These are phyloP conservation scores for Colostygia pectinataria DNA, from an alignment of 2,888 invertebrate genomes.

Conservation along the genomic window DNA sequence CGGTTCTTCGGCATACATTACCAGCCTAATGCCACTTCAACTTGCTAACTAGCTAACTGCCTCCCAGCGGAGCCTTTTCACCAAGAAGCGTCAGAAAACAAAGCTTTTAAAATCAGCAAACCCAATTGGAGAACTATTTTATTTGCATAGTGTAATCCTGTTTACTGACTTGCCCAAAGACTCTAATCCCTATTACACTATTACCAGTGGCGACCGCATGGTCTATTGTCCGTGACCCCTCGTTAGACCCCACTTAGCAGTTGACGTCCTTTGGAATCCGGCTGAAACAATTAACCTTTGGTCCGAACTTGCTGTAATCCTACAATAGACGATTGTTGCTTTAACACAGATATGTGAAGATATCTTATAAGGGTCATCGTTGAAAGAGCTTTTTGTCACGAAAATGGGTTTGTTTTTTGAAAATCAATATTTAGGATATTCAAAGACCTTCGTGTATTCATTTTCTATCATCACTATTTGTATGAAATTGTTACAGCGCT, in stretches of 20 bases:
- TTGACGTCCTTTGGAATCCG: conserved; percentile 32
- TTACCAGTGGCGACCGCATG: conserved; percentile 20
- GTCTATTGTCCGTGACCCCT: conserved; percentile 29
- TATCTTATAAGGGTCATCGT: not conserved
- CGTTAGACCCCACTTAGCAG: conserved; percentile 34
- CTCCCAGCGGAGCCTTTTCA: too few relatives aligned
- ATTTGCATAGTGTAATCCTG: conserved; percentile 1
- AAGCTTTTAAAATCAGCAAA: not conserved
- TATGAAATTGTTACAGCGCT: too few relatives aligned
- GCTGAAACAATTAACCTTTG: conserved; percentile 31
- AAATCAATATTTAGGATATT: too few relatives aligned
- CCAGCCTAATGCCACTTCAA: too few relatives aligned
- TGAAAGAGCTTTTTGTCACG: too few relatives aligned
- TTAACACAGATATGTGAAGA: not conserved
- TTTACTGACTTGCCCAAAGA: conserved; percentile 8
- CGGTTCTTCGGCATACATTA: too few relatives aligned
- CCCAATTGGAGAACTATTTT: not conserved
- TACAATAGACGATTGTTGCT: conserved; percentile 1
- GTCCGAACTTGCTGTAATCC: conserved; percentile 22
- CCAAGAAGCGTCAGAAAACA: too few relatives aligned
- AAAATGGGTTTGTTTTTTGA: too few relatives aligned
- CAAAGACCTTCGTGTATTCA: too few relatives aligned
- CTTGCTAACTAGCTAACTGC: too few relatives aligned
- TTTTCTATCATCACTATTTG: too few relatives aligned
- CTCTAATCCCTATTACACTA: conserved; percentile 19